A percentile compares a stretch with the other conserved stretches of the same genome.
Conservation (phyloP, 2,797 vertebrate genomes). For the Glyptemys insculpta region DNA sequence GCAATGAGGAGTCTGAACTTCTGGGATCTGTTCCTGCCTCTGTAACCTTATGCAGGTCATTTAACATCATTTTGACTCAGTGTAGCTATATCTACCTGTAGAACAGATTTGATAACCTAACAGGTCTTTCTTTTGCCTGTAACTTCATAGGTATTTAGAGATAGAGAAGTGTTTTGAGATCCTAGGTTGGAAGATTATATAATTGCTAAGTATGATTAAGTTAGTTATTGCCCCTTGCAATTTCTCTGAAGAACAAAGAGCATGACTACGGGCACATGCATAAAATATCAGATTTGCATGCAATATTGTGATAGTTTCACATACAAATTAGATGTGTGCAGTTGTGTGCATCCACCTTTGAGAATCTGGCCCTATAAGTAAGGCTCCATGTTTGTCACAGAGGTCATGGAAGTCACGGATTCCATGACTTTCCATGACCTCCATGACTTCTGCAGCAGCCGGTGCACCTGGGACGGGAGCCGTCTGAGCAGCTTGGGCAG, state of each 20-base stretch:
- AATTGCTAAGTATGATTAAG: conserved; percentile 10
- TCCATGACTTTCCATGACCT: too few relatives aligned
- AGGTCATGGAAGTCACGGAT: too few relatives aligned
- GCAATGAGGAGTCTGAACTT: background rate
- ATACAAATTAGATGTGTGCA: background rate
- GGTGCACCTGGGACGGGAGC: too few relatives aligned
- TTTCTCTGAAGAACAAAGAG: conserved; percentile 13
- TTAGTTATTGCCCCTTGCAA: background rate
- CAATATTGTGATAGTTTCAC: conserved; percentile 4
- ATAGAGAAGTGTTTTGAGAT: conserved; percentile 37
- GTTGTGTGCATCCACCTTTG: background rate
- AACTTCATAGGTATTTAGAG: background rate
- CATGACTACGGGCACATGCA: background rate
- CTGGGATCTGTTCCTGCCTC: background rate
- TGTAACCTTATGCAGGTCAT: background rate
- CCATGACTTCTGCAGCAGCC: too few relatives aligned
- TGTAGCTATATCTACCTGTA: background rate
- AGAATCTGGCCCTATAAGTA: background rate
- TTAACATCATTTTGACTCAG: background rate
- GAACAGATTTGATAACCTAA: conserved; percentile 38
- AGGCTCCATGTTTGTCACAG: too few relatives aligned
- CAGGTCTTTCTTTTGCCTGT: conserved; percentile 30
- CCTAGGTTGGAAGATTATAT: conserved; percentile 44
- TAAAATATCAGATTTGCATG: conserved; percentile 19
- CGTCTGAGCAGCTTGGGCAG: too few relatives aligned